These are phyloP conservation scores for Oxyura jamaicensis DNA, from an alignment of 2,113 vertebrate species.

Conservation along the genomic window DNA sequence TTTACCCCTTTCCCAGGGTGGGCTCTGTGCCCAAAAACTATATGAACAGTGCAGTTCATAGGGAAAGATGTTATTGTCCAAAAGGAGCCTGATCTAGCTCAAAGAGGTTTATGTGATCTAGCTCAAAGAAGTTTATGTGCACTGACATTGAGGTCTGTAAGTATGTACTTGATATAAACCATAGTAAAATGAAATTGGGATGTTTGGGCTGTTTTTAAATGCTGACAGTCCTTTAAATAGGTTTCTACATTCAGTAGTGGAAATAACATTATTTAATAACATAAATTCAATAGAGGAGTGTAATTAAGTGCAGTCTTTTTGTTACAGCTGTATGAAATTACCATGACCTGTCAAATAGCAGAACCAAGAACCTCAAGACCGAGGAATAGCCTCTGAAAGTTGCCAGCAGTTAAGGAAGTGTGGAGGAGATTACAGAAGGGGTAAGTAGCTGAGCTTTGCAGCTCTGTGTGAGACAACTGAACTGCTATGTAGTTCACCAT, in stretches of 20 bases:
- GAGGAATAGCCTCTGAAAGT: background rate
- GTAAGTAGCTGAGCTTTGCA: background rate
- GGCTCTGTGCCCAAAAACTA: background rate
- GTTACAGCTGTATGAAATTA: background rate
- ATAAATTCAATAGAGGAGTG: background rate
- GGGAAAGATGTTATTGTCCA: background rate
- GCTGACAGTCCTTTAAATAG: background rate
- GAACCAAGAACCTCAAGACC: background rate
- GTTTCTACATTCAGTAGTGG: background rate
- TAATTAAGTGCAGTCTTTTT: background rate
- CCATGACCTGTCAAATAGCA: background rate
- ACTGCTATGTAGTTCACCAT: background rate
- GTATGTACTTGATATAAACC: background rate
- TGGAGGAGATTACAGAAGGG: background rate
- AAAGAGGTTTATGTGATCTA: background rate
- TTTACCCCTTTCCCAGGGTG: background rate
- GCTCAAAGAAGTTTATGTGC: background rate
- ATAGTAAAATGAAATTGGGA: background rate
- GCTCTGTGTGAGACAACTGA: background rate
- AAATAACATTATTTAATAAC: background rate
- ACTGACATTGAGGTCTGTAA: background rate
- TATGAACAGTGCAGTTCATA: background rate
- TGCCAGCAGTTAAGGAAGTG: background rate
- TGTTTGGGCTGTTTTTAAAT: background rate
- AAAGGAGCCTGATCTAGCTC: background rate